These are phyloP conservation scores for Siniperca scherzeri DNA, from an alignment of 2,797 vertebrate species.

Conservation along the genomic window DNA sequence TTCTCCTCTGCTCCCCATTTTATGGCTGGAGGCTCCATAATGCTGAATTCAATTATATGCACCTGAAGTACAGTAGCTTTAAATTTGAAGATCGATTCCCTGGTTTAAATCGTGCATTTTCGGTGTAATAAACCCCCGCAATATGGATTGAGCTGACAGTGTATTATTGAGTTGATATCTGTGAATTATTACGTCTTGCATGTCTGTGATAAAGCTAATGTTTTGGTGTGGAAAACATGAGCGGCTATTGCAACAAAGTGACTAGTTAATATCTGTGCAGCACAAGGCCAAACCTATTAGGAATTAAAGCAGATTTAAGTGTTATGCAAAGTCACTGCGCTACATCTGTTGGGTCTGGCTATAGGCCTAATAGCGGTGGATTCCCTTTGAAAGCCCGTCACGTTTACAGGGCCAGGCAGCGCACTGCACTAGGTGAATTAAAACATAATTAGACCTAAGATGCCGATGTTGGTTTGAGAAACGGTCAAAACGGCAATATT, in stretches of 20 bases:
- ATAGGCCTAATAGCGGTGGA: slow-evolving; percentile 73
- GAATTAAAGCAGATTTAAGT: slow-evolving; percentile 87
- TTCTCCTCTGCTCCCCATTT: slow-evolving; percentile 59
- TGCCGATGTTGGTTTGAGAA: slow-evolving; percentile 55
- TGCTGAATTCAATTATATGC: slow-evolving; percentile 85
- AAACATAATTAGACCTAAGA: slow-evolving; percentile 52
- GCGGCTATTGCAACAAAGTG: slow-evolving; percentile 72
- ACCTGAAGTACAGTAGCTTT: slow-evolving; percentile 83
- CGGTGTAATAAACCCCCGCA: slow-evolving; percentile 67
- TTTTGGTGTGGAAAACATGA: slow-evolving; percentile 50
- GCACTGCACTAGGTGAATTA: slow-evolving; percentile 56
- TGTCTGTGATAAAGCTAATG: slow-evolving; percentile 59
- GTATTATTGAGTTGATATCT: slow-evolving; percentile 70
- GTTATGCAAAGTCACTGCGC: slow-evolving; percentile 84
- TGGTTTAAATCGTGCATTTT: slow-evolving; percentile 79
- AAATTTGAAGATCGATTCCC: slow-evolving; percentile 80
- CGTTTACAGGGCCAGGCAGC: slow-evolving; percentile 57
- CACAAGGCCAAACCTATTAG: slow-evolving; percentile 84
- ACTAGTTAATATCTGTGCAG: slow-evolving; percentile 81
- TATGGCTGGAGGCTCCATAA: slow-evolving; percentile 84
- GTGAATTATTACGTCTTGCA: slow-evolving; percentile 63
- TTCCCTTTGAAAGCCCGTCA: slow-evolving; percentile 60
- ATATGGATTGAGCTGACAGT: slow-evolving; percentile 62
- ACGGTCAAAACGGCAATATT: slow-evolving; percentile 66
- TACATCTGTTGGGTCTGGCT: slow-evolving; percentile 84